Conservation (phyloP, 2,888 invertebrate genomes). For the Drepanosiphum platanoidis region DNA sequence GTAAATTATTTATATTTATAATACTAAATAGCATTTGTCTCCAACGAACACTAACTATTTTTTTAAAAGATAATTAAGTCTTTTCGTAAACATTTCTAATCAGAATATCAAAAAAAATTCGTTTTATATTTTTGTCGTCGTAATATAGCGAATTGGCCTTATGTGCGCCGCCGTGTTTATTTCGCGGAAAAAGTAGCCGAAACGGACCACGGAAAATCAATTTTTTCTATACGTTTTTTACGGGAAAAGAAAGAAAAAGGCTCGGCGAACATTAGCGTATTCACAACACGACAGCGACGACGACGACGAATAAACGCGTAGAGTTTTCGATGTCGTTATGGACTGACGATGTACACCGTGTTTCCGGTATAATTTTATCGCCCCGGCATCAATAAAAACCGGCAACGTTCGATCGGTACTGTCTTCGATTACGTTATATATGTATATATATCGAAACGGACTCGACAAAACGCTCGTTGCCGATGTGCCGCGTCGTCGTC, state of each 20-base stretch:
- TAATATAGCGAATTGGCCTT: too few species aligned
- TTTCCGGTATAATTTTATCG: slow-evolving; percentile 35
- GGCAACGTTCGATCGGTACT: not conserved
- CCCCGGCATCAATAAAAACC: not conserved
- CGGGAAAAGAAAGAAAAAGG: not conserved
- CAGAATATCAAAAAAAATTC: too few species aligned
- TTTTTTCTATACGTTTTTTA: too few species aligned
- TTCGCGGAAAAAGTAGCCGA: too few species aligned
- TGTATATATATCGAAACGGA: not conserved
- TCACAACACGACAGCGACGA: not conserved
- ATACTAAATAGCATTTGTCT: too few species aligned
- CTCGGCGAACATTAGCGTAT: not conserved
- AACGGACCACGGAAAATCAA: too few species aligned
- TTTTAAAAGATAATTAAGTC: too few species aligned
- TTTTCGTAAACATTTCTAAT: too few species aligned
- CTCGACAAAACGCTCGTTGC: not conserved
- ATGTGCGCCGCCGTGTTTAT: too few species aligned
- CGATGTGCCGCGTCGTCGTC: not conserved
- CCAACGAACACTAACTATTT: too few species aligned
- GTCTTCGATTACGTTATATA: not conserved
- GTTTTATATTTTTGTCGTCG: too few species aligned
- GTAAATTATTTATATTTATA: too few species aligned
- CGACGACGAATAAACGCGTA: not conserved
- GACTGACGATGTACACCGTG: not conserved
- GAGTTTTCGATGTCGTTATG: not conserved